These are phyloP conservation scores for Athalia circularis DNA, from an alignment of 2,888 invertebrate genomes.

Conservation along the genomic window DNA sequence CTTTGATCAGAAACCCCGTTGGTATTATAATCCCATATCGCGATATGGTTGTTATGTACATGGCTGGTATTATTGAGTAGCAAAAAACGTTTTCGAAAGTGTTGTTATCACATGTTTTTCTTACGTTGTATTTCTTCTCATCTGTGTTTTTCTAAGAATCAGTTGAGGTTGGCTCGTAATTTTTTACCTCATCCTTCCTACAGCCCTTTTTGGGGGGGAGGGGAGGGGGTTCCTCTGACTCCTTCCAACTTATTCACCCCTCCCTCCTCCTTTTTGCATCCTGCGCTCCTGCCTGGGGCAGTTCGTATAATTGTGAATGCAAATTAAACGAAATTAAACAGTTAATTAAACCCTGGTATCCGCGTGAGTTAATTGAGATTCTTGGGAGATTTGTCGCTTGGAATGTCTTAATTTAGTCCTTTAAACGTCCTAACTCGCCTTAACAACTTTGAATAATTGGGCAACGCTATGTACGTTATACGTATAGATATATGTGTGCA, in stretches of 20 bases:
- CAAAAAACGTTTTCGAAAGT: not conserved
- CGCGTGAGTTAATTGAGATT: conserved; percentile 73
- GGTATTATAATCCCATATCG: not conserved
- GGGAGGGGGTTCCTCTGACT: not conserved
- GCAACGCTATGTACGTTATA: conserved; percentile 66
- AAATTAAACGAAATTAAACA: conserved; percentile 74
- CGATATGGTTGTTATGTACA: too few relatives aligned
- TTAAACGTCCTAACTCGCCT: conserved; percentile 74
- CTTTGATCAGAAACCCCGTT: conserved; percentile 23
- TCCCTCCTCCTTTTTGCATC: not conserved
- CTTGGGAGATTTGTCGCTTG: conserved; percentile 74
- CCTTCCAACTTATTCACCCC: conserved; percentile 2
- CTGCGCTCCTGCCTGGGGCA: conserved; percentile 43
- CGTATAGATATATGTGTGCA: not conserved
- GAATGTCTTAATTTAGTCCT: conserved; percentile 75
- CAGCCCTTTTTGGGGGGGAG: conserved; percentile 12
- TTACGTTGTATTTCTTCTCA: not conserved
- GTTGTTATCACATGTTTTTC: not conserved
- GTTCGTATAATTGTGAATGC: conserved; percentile 66
- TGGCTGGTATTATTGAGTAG: not conserved
- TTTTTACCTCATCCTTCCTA: not conserved
- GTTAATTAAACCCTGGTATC: conserved; percentile 69
- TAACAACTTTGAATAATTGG: conserved; percentile 75
- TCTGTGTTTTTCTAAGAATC: not conserved
- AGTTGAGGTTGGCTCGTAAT: too few relatives aligned